phyloP scores from a whole-genome alignment of 2,797 vertebrate species.

The Poeciliopsis gracilis region DNA sequence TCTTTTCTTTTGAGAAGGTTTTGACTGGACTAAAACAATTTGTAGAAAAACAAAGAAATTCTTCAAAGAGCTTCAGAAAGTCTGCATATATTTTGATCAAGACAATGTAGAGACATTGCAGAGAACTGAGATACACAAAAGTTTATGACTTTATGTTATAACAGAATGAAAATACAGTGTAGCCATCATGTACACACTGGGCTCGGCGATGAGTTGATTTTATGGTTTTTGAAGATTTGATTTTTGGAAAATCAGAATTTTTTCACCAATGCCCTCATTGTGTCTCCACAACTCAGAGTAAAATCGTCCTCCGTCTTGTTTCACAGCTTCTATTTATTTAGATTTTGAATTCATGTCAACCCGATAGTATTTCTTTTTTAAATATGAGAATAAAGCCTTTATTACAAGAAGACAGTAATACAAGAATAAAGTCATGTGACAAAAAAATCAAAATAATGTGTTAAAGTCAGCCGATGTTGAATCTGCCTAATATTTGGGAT shows the following conservation, averaged over 20 bases:
- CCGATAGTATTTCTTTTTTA: too few species aligned
- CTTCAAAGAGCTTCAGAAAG: neutral
- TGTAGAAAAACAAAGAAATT: neutral
- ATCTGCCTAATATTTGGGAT: neutral
- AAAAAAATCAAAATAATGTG: too few species aligned
- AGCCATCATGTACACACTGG: neutral
- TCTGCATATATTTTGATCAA: neutral
- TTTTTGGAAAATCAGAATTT: too few species aligned
- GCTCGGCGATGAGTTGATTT: neutral
- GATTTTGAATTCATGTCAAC: too few species aligned
- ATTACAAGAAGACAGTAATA: too few species aligned
- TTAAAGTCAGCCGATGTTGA: neutral
- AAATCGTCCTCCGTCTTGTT: too few species aligned
- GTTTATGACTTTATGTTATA: neutral
- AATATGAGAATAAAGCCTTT: too few species aligned
- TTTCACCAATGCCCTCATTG: too few species aligned
- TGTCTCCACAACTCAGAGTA: too few species aligned
- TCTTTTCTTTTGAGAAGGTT: neutral
- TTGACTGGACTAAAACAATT: neutral
- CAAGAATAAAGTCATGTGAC: too few species aligned
- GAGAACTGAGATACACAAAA: neutral
- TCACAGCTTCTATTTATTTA: too few species aligned
- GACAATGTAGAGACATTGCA: neutral
- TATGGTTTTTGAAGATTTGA: too few species aligned
- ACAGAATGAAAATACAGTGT: neutral